These are phyloP conservation scores for Eidolon helvum DNA, from an alignment of 2,113 vertebrate genomes.

Conservation along the genomic window DNA sequence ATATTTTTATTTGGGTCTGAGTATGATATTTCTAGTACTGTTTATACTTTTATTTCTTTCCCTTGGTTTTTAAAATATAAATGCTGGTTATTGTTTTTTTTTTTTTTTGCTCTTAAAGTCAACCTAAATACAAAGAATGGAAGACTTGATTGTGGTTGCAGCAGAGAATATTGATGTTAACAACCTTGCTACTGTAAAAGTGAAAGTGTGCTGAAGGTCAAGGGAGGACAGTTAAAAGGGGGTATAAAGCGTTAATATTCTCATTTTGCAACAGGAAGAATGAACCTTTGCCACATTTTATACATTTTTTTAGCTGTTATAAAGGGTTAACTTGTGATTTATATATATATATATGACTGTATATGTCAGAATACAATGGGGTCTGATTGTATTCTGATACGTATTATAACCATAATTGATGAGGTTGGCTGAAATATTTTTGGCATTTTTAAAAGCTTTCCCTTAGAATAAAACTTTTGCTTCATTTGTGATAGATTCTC, in stretches of 20 bases:
- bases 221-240: not conserved
- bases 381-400: no score
- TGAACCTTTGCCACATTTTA: not conserved
- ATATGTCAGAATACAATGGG: no score
- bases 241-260: not conserved
- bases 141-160: not conserved
- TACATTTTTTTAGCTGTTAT: no score
- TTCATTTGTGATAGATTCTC: not conserved
- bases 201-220: not conserved
- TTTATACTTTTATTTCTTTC: not conserved
- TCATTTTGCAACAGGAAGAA: not conserved
- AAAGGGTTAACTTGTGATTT: no score
- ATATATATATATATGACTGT: no score
- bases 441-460: not conserved
- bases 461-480: not conserved
- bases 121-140: slow-evolving; percentile 26
- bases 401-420: not conserved
- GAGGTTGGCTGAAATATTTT: not conserved
- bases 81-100: no score
- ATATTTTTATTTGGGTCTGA: slow-evolving; percentile 64
- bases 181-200: not conserved
- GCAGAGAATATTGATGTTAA: not conserved
- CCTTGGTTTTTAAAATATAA: not conserved
- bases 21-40: not conserved
- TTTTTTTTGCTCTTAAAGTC: slow-evolving; percentile 13